A percentile compares a stretch with the other conserved stretches of the same genome.
phyloP scores from a whole-genome alignment of 1,140 invertebrate genomes.

The Radopholus similis region DNA sequence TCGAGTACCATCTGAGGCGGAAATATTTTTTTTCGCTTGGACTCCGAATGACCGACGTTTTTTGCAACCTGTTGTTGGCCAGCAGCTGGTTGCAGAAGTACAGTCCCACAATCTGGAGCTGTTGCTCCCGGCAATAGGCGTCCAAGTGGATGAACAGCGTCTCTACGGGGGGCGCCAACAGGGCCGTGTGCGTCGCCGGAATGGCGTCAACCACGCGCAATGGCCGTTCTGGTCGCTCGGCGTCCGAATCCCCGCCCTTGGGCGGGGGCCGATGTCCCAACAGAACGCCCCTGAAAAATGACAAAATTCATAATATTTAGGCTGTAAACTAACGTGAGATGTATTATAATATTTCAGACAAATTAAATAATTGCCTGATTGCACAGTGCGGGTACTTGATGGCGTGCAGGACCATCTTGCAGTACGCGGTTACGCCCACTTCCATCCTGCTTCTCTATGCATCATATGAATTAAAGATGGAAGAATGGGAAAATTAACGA shows the following conservation, averaged over 20 bases:
- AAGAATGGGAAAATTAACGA: too few species aligned
- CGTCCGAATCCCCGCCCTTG: background rate
- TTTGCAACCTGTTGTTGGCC: slow-evolving; percentile 22
- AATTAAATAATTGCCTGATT: slow-evolving; percentile 16
- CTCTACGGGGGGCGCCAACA: slow-evolving; percentile 27
- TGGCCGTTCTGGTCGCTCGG: background rate
- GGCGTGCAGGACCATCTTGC: slow-evolving; percentile 38
- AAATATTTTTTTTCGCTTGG: background rate
- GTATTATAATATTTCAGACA: background rate
- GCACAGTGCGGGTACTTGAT: slow-evolving; percentile 39
- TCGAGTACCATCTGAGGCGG: too few species aligned
- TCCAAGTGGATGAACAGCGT: slow-evolving; percentile 35
- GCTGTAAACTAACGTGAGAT: too few species aligned
- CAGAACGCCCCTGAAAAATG: slow-evolving; percentile 25
- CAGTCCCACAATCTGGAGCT: slow-evolving; percentile 32
- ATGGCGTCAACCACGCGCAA: slow-evolving; percentile 32
- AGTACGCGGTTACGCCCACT: slow-evolving; percentile 17
- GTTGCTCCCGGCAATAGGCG: slow-evolving; percentile 26
- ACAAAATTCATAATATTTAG: too few species aligned
- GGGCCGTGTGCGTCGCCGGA: slow-evolving; percentile 27
- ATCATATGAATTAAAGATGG: too few species aligned
- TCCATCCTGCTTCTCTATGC: too few species aligned
- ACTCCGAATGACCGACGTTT: background rate
- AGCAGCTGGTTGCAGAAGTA: slow-evolving; percentile 36
- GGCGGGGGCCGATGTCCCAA: slow-evolving; percentile 6